Percentiles rank a stretch among this genome's conserved stretches.
Evolutionary conservation across 2,113 vertebrate species (phyloP).

Genomic region (Semnornis frantzii): DNA sequence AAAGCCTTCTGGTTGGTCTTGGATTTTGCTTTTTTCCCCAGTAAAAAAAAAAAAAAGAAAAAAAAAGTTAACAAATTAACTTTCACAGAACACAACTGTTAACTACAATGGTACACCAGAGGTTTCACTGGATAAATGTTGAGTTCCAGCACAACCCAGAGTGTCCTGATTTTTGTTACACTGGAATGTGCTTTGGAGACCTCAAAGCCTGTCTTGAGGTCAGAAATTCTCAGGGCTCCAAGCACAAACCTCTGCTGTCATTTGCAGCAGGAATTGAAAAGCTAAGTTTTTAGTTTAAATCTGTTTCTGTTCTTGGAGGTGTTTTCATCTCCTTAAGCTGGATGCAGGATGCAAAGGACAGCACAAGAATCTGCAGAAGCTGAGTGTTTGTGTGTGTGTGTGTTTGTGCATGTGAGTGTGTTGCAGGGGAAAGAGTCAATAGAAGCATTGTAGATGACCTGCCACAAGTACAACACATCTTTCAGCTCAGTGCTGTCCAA

Average conservation of each 20-base stretch:
- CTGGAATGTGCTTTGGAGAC: background rate
- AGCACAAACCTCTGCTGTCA: background rate
- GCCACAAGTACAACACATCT: background rate
- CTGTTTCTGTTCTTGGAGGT: background rate
- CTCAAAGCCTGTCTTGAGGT: background rate
- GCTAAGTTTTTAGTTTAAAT: conserved; percentile 6
- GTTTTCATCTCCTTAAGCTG: conserved; percentile 20
- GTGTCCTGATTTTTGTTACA: background rate
- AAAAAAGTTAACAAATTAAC: background rate
- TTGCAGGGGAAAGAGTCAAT: background rate
- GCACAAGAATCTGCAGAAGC: background rate
- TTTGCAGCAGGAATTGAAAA: conserved; percentile 5
- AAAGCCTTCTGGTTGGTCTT: background rate
- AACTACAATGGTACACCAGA: background rate
- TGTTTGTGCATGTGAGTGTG: background rate
- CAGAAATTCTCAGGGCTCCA: background rate
- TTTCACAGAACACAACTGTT: background rate
- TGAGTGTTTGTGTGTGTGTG: background rate
- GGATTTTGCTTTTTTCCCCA: background rate
- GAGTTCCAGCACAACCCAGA: background rate
- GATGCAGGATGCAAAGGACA: background rate
- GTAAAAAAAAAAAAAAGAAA: too few species aligned
- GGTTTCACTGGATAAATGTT: background rate
- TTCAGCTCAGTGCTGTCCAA: background rate
- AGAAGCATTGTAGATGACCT: background rate